Evolutionary conservation across 2,113 vertebrate species (phyloP), one percentile per base, ranked within the genome.

Genomic region (Ceratotherium simum): DNA sequence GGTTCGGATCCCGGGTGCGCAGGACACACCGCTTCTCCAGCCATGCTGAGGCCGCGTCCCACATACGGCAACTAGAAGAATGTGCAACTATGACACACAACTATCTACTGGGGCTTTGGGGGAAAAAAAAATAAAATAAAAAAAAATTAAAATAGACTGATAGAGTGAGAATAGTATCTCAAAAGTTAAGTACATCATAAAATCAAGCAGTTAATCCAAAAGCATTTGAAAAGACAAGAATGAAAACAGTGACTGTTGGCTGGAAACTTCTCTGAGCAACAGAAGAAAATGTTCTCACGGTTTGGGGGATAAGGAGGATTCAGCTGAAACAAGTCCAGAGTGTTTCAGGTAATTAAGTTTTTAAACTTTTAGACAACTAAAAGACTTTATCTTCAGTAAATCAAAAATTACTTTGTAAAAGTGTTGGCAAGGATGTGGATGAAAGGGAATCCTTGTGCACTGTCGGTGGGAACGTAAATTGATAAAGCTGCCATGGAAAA

Each of bases 201-300:
- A 76, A 90, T 48, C 16, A 48, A 97, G 65, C 54, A 78, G n/a
- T 92, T 75, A 81, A 60, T 51, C 17, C 29, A 86, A 56, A 91
- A 91, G 31, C 54, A 83, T 91, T 84, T 94, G 70, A 83, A 94
- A 87, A 84, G 84, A 67, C 56, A 78, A 76, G 86, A 87, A 51
- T 76, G 67, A 92, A 79, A 95, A 36, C 48, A 92, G 29, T 48
- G 3, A 51, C 46, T 81, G 21, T 69, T 85, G 84, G 72, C 60
- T 69, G 33, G 39, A 10, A 64, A 82, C 27, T 67, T 87, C 73
- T 76, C 25, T 58, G 18, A 72, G 70, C 42, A 90, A 73, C 67
- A 96, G 36, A 95, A 70, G 91, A 73, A 62, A 91, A 82, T 78
- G 29, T 91, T 91, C 69, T 96, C 51, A 69, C 8, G 48, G 16